These are phyloP conservation scores for Ptychodera flava DNA, from an alignment of 35 echinoderm and acorn worm genomes.

Conservation along the genomic window DNA sequence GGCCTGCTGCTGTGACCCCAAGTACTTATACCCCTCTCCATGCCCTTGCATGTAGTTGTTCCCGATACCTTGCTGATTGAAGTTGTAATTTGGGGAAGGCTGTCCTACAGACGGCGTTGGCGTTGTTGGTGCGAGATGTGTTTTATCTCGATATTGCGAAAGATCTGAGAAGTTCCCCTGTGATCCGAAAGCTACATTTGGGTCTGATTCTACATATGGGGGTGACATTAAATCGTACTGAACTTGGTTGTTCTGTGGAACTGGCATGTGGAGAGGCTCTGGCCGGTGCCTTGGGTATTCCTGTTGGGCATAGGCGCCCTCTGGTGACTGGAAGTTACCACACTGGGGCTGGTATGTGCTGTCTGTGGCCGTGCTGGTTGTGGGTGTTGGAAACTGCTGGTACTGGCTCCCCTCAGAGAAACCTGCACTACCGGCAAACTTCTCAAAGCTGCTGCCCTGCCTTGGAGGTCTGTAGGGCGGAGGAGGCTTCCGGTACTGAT, in stretches of 20 bases:
- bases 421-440: background rate
- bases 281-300: background rate
- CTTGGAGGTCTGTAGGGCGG: background rate
- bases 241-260: background rate
- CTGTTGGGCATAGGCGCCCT: background rate
- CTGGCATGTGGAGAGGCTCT: background rate
- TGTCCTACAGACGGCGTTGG: background rate
- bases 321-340: background rate
- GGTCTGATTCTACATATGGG: background rate
- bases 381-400: background rate
- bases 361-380: background rate
- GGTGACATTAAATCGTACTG: background rate
- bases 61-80: background rate
- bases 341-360: background rate
- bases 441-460: background rate
- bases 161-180: background rate
- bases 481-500: background rate
- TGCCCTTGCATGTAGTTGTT: background rate
- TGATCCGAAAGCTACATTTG: background rate
- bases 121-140: background rate
- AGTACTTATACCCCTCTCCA: background rate
- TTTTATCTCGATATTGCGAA: background rate
- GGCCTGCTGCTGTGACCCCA: background rate
- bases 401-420: background rate
- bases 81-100: background rate